Percentiles rank a stretch among this genome's conserved stretches.
phyloP scores from a whole-genome alignment of 1,140 invertebrate species.

The Heliconius hermathena region DNA sequence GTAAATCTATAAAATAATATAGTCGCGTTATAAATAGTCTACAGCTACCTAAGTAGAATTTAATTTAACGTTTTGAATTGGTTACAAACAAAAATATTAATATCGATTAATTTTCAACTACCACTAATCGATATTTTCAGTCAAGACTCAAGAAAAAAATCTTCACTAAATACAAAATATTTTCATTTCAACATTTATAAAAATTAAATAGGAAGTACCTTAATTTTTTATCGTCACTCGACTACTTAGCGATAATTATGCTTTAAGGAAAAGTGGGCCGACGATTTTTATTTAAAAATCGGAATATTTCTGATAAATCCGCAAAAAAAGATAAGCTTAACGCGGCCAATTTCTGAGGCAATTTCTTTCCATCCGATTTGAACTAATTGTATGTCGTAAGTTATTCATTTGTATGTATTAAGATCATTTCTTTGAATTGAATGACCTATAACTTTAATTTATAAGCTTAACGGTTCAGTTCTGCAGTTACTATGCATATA shows the following conservation, averaged over 20 bases:
- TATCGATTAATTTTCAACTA: too few relatives aligned
- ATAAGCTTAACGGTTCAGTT: neutral
- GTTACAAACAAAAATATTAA: too few relatives aligned
- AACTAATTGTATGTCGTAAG: constrained; percentile 4
- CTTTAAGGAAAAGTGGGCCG: neutral
- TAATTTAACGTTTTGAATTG: too few relatives aligned
- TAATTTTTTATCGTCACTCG: constrained; percentile 6
- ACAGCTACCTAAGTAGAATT: too few relatives aligned
- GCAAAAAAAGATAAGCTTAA: constrained; percentile 5
- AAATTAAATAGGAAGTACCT: neutral
- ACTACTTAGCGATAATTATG: constrained; percentile 12
- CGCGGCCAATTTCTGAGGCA: neutral
- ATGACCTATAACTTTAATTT: neutral
- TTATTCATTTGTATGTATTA: constrained; percentile 1
- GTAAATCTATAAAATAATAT: too few relatives aligned
- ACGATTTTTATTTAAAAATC: constrained; percentile 7
- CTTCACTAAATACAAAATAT: neutral
- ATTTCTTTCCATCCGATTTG: constrained; percentile 6
- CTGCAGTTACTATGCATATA: too few relatives aligned
- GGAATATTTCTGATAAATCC: constrained; percentile 3
- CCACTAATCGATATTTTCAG: too few relatives aligned
- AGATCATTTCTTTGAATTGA: constrained; percentile 8
- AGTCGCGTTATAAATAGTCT: too few relatives aligned
- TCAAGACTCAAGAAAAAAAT: neutral
- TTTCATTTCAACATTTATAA: neutral